A percentile compares a stretch with the other conserved stretches of the same genome.
Conservation (phyloP, 2,888 invertebrate species). For the Pollenia griseotomentosa region DNA sequence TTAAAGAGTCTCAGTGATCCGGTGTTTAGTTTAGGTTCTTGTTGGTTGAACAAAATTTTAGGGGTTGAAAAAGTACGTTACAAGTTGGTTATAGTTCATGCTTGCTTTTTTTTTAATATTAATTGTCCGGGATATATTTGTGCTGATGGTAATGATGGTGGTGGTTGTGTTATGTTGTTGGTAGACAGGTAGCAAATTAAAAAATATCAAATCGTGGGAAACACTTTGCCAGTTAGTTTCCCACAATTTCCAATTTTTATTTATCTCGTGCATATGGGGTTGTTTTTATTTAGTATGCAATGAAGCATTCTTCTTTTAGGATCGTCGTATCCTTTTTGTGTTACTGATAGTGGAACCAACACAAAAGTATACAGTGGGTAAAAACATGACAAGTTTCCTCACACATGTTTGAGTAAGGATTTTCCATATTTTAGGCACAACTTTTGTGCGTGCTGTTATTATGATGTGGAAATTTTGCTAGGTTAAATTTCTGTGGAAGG, state of each 20-base stretch:
- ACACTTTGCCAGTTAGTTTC: slow-evolving; percentile 84
- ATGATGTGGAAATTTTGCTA: neutral
- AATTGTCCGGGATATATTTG: slow-evolving; percentile 51
- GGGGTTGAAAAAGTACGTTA: slow-evolving; percentile 76
- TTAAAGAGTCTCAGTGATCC: slow-evolving; percentile 39
- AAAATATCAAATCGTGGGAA: slow-evolving; percentile 83
- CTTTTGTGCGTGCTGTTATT: neutral
- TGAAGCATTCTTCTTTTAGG: slow-evolving; percentile 72
- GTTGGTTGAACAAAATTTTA: slow-evolving; percentile 77
- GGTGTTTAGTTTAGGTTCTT: slow-evolving; percentile 75
- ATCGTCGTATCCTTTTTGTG: slow-evolving; percentile 72
- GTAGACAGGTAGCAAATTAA: slow-evolving; percentile 77
- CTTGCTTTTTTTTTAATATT: slow-evolving; percentile 63
- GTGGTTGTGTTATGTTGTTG: slow-evolving; percentile 78
- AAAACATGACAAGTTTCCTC: slow-evolving; percentile 48
- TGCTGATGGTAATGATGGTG: slow-evolving; percentile 73
- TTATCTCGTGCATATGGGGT: slow-evolving; percentile 79
- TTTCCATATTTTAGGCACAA: neutral
- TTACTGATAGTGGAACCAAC: slow-evolving; percentile 72
- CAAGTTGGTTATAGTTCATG: slow-evolving; percentile 69
- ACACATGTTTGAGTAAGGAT: slow-evolving; percentile 7
- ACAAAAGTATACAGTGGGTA: slow-evolving; percentile 79
- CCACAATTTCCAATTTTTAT: slow-evolving; percentile 81
- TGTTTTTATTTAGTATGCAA: slow-evolving; percentile 77
- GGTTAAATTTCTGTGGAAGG: too few species aligned